These are phyloP conservation scores for Heterotis niloticus DNA, from an alignment of 2,113 vertebrate species.

Conservation along the genomic window DNA sequence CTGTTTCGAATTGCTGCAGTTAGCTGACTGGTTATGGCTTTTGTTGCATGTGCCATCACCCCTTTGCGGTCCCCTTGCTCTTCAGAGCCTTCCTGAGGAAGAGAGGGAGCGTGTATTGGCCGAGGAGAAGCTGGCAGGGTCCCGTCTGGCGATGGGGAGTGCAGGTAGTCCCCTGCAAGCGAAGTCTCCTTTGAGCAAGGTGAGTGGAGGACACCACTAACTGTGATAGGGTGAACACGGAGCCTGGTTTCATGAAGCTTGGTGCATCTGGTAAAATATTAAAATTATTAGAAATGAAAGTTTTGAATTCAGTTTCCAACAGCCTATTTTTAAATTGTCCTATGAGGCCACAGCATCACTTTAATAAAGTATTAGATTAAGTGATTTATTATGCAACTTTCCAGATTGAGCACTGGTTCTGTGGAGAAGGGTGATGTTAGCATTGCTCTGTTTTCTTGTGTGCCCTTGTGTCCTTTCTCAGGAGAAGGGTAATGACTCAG, in stretches of 20 bases:
- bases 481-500: conserved; percentile 57
- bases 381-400: background rate
- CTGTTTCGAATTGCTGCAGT: too few species aligned
- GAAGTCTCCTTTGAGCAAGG: conserved; percentile 55
- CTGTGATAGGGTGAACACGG: background rate
- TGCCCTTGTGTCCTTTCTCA: conserved; percentile 22
- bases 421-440: background rate
- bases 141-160: background rate
- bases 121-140: conserved; percentile 32
- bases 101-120: conserved; percentile 30
- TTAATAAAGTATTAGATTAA: too few species aligned
- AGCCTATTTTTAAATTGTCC: background rate
- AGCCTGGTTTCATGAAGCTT: too few species aligned
- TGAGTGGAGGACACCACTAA: conserved; percentile 28
- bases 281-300: too few species aligned
- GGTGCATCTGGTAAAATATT: too few species aligned
- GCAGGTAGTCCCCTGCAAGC: conserved; percentile 49
- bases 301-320: too few species aligned
- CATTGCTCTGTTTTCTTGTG: background rate
- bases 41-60: background rate
- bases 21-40: too few species aligned
- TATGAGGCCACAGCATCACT: background rate
- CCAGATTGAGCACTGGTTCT: background rate
- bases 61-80: conserved; percentile 14
- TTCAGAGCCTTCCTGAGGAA: conserved; percentile 22